Percentiles rank a stretch among this genome's conserved stretches.
These are phyloP conservation scores for Labeo calbasu DNA, from an alignment of 2,797 vertebrate species.

Conservation along the genomic window DNA sequence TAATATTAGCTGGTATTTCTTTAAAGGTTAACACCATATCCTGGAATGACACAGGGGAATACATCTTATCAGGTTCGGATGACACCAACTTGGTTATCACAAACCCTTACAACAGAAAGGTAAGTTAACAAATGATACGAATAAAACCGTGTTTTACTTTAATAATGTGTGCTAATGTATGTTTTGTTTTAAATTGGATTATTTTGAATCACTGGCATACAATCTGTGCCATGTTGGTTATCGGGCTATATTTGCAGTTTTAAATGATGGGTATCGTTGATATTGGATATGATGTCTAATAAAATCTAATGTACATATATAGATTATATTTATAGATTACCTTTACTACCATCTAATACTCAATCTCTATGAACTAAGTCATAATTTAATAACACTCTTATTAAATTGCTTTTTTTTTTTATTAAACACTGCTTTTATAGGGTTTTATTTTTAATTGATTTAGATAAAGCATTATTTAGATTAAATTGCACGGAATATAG, in stretches of 20 bases:
- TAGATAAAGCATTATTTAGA: not conserved
- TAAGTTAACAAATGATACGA: constrained; percentile 61
- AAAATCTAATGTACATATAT: not conserved
- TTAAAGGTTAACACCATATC: constrained; percentile 97
- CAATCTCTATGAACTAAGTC: not conserved
- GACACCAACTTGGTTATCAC: constrained; percentile 96
- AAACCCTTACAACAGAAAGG: constrained; percentile 98
- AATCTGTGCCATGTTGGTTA: not conserved
- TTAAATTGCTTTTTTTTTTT: too few species aligned
- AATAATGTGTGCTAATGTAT: not conserved
- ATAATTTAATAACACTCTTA: not conserved
- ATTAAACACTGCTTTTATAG: too few species aligned
- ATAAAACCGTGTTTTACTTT: not conserved
- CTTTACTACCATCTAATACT: not conserved
- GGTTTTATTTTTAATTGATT: not conserved
- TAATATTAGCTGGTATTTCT: constrained; percentile 17
- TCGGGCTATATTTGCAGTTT: not conserved
- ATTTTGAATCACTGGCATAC: not conserved
- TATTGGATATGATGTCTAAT: not conserved
- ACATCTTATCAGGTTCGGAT: constrained; percentile 96
- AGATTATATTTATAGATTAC: not conserved
- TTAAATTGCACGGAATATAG: not conserved
- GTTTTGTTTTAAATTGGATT: not conserved
- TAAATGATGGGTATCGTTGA: not conserved
- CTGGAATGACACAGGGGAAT: constrained; percentile 98